Conservation (phyloP, 2,797 vertebrate species). For the Falco biarmicus region DNA sequence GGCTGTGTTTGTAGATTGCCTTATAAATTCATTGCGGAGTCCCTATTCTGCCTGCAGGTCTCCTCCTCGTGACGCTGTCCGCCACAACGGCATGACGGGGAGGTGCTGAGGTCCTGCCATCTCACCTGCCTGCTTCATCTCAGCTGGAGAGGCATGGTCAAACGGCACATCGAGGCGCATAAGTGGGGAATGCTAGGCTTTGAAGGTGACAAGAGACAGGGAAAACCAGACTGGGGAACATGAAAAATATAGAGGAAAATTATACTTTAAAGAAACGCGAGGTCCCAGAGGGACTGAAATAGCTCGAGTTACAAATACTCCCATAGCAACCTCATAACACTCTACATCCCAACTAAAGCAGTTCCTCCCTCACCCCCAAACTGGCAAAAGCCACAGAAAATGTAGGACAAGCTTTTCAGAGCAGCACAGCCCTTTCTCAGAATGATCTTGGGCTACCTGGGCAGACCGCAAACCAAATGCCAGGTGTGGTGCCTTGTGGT, state of each 20-base stretch:
- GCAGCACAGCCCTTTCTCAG: neutral
- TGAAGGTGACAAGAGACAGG: neutral
- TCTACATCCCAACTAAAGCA: neutral
- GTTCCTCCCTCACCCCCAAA: neutral
- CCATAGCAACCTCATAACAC: neutral
- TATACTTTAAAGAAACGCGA: neutral
- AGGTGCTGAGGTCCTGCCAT: neutral
- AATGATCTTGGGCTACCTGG: neutral
- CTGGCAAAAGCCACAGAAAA: neutral
- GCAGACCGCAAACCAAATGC: neutral
- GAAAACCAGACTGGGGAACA: neutral
- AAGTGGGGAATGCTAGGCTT: neutral
- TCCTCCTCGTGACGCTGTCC: accelerated
- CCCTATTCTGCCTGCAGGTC: neutral
- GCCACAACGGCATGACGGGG: accelerated
- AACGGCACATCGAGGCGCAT: neutral
- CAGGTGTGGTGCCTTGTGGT: neutral
- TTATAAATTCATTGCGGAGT: neutral
- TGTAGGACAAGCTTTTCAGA: neutral
- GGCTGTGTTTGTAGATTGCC: neutral
- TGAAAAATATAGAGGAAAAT: neutral
- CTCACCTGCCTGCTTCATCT: neutral
- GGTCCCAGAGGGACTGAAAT: neutral
- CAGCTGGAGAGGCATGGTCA: accelerated
- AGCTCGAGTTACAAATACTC: neutral